These are phyloP conservation scores for Danio choprae DNA, from an alignment of 2,797 vertebrate species.

Conservation along the genomic window DNA sequence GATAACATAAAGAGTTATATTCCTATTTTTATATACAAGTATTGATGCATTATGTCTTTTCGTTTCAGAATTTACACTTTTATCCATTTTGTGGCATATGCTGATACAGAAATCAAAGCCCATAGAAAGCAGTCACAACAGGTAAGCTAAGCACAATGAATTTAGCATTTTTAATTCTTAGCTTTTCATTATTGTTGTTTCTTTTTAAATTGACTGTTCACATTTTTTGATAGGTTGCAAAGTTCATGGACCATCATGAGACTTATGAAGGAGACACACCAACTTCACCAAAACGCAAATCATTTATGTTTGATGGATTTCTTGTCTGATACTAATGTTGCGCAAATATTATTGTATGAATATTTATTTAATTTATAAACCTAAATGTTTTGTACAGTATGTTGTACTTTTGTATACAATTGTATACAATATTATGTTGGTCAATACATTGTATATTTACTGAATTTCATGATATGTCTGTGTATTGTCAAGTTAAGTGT, in stretches of 20 bases:
- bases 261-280: neutral
- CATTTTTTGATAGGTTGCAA: slow-evolving; percentile 10
- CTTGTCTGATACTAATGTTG: neutral
- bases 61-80: slow-evolving; percentile 58
- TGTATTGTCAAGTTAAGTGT: neutral
- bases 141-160: slow-evolving; percentile 8
- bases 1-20: neutral
- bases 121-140: neutral
- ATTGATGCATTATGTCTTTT: neutral
- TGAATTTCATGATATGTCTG: neutral
- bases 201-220: neutral
- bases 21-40: neutral
- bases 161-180: neutral
- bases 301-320: neutral
- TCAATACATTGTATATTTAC: too few species aligned
- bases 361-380: neutral
- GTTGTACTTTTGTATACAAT: too few species aligned
- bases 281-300: neutral
- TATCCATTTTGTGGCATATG: slow-evolving; percentile 60
- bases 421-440: too few species aligned
- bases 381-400: neutral
- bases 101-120: slow-evolving; percentile 51
- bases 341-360: neutral
- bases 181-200: neutral
- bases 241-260: neutral